Evolutionary conservation across 2,888 invertebrate species (phyloP).

Genomic region (Hyles lineata): DNA sequence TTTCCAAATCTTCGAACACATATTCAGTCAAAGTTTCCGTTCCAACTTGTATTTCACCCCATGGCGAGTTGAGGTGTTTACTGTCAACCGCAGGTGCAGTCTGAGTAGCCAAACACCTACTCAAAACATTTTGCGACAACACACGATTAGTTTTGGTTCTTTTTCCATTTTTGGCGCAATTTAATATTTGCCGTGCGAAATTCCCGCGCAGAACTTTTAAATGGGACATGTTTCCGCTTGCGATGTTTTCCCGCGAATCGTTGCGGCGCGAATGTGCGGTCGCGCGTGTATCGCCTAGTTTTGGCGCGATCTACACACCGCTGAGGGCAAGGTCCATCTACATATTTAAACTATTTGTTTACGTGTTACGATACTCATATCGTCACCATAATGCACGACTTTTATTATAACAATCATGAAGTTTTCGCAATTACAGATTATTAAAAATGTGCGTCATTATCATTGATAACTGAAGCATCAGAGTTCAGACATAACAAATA

Average conservation of each 20-base stretch:
- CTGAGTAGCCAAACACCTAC: constrained; percentile 66
- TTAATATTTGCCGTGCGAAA: constrained; percentile 70
- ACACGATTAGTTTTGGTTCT: constrained; percentile 50
- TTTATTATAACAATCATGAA: background rate
- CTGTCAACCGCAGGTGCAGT: constrained; percentile 62
- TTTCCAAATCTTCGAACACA: constrained; percentile 83
- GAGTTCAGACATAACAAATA: constrained; percentile 38
- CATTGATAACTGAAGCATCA: too few relatives aligned
- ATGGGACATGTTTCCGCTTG: constrained; percentile 72
- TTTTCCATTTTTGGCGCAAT: constrained; percentile 59
- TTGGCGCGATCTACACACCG: constrained; percentile 67
- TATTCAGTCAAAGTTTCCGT: constrained; percentile 85
- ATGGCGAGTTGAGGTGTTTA: constrained; percentile 70
- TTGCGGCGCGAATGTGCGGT: constrained; percentile 61
- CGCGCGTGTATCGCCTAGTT: constrained; percentile 51
- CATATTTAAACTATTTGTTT: constrained; percentile 58
- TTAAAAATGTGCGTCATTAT: background rate
- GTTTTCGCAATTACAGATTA: background rate
- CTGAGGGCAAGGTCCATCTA: constrained; percentile 72
- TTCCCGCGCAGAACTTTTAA: constrained; percentile 79
- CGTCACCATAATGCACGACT: constrained; percentile 46
- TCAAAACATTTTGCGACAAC: constrained; percentile 46
- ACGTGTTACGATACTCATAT: constrained; percentile 47
- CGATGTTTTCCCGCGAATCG: constrained; percentile 65
- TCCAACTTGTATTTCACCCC: constrained; percentile 82